Base-by-base conservation (phyloP, 2,888 invertebrate species). In the Epinotia demarniana region DNA sequence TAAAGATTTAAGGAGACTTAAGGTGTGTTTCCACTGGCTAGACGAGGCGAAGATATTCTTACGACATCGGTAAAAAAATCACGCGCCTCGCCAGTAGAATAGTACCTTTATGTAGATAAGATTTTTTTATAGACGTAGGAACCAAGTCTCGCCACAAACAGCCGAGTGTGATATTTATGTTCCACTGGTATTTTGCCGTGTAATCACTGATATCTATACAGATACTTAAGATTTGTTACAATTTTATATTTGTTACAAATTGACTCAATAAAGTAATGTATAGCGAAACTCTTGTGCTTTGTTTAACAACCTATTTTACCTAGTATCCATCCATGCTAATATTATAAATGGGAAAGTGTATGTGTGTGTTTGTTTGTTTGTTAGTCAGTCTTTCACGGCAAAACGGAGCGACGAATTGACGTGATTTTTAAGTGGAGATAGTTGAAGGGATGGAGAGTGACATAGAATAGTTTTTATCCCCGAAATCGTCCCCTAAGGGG, bases 211-310 rank as follows among this genome's bases (percentile, higher is more conserved):
- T 67, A 70, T 16, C 3, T 27, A 27, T 33, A n/a, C 58, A 60
- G 49, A 67, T 4, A 61, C 57, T 18, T 62, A 9, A 27, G 62
- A 69, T 69, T 73, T 74, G 73, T 63, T 73, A 60, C 64, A 46
- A 60, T 60, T 73, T 66, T 67, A 67, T 67, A 60, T 66, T 23
- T 67, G 60, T 67, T 74, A 74, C 73, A 55, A 62, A 73, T 62
- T 62, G 57, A 69, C 57, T 69, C 33, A 74, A 74, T 74, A 69
- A 69, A 74, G 55, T 62, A 57, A 49, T 69, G 46, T 63, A 57
- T 68, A 74, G 19, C 62, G 13, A 19, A 69, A 43, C 18, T 5
- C 0, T n/a, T 12, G 9, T 8, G 4, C 1, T 68, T 49, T 39
- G 55, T 55, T 62, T 1, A 39, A 43, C 4, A 18, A 19, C 18